A percentile compares a stretch with the other conserved stretches of the same genome.
phyloP scores from a whole-genome alignment of 1,140 invertebrate species.

The Pachypeltis micranthus region DNA sequence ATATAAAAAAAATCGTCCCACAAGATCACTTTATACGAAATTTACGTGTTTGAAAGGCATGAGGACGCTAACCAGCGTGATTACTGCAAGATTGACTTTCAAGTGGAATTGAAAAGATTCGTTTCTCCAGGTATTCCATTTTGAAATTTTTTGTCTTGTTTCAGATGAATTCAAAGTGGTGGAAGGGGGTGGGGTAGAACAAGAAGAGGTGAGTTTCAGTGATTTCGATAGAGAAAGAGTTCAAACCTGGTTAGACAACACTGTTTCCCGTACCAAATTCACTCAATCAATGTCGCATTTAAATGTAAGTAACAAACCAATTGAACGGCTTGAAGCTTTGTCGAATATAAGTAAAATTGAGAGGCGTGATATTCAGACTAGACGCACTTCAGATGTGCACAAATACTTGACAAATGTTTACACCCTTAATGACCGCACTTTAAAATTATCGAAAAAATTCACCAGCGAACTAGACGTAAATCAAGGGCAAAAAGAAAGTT shows the following conservation, averaged over 20 bases:
- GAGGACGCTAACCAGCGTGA: too few relatives aligned
- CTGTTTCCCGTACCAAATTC: conserved; percentile 19
- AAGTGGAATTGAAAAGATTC: too few relatives aligned
- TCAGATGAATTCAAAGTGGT: conserved; percentile 30
- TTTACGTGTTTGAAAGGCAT: too few relatives aligned
- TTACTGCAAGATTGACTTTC: too few relatives aligned
- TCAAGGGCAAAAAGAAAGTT: neutral
- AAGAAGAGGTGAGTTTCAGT: conserved; percentile 33
- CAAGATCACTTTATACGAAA: too few relatives aligned
- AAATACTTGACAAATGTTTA: conserved; percentile 10
- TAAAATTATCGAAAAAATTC: neutral
- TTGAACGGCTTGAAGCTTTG: neutral
- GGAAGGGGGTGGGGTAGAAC: conserved; percentile 40
- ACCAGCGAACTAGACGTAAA: neutral
- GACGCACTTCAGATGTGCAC: conserved; percentile 17
- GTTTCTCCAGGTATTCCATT: too few relatives aligned
- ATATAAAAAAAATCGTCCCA: too few relatives aligned
- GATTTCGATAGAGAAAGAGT: conserved; percentile 25
- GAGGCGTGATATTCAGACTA: neutral
- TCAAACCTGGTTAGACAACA: conserved; percentile 31
- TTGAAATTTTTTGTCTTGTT: too few relatives aligned
- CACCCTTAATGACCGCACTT: neutral
- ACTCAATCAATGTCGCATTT: conserved; percentile 15
- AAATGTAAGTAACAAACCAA: conserved; percentile 1
- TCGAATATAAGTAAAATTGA: neutral